Base-by-base conservation (phyloP, 2,888 invertebrate genomes). In the Acrobasis suavella region DNA sequence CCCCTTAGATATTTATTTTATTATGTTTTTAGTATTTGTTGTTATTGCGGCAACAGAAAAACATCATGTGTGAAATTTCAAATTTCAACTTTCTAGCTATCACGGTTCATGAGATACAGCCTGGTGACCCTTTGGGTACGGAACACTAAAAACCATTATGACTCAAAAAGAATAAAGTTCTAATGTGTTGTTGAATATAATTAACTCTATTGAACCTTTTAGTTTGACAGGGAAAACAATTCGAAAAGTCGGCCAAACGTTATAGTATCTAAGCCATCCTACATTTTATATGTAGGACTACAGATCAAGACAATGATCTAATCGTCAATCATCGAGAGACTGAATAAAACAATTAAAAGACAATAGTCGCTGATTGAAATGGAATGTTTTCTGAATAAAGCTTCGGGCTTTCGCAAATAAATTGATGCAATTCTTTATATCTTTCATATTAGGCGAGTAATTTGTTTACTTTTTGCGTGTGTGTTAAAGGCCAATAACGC, bases 291-390 rank as follows among this genome's bases (percentile, higher is more conserved):
- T 22, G 22, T 22, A 22, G 22, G 22, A 22, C 22, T 22, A 42
- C 8, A 14, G 8, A 17, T 46, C 14, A 46, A 56, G 39, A 56
- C 56, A 56, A 55, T 42, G 42, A 42, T 56, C 42, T 42, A 6
- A 56, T 56, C 56, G 39, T 60, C 60, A 60, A 60, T 60, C 51
- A 60, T 51, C 17, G 15, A 22, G 10, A 39, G 0, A 16, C 14
- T 42, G 46, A 58, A 58, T 49, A 51, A 51, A 51, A 60, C 39
- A 60, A 60, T 60, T 60, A 51, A 60, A 60, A 59, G 17, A 60
- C 60, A 60, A 60, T 60, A 51, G 51, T 15, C 14, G 14, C 12
- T 60, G 51, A 60, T 60, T 49, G 50, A 14, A 14, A 32, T 17
- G 32, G 16, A 60, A 42, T 60, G 12, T 56, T 56, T 56, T 42